Conservation (phyloP, 2,113 vertebrate species). For the Scortum barcoo region DNA sequence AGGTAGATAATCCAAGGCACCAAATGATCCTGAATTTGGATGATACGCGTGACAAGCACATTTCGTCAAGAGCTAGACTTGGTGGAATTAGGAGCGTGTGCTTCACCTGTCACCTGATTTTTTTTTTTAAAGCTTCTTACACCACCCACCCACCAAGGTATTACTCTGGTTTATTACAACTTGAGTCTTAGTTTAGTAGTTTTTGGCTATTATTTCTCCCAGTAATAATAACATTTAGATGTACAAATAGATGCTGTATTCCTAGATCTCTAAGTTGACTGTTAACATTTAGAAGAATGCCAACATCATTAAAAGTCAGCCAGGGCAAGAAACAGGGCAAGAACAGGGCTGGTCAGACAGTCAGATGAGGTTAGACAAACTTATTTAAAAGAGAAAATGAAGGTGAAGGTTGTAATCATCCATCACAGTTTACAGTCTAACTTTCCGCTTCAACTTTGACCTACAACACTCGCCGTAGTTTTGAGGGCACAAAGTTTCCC, state of each 20-base stretch:
- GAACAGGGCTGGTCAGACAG: not conserved
- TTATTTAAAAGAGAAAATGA: not conserved
- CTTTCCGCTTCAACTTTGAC: not conserved
- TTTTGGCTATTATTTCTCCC: not conserved
- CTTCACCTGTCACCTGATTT: slow-evolving; percentile 55
- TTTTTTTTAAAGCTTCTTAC: slow-evolving; percentile 57
- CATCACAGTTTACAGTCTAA: not conserved
- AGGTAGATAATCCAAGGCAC: slow-evolving; percentile 53
- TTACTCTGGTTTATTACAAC: slow-evolving; percentile 17
- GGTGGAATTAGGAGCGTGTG: slow-evolving; percentile 6
- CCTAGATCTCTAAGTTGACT: not conserved
- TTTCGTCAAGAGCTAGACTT: slow-evolving; percentile 25
- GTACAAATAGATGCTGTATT: not conserved
- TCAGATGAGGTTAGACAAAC: not conserved
- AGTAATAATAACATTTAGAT: not conserved
- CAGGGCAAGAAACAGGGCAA: not conserved
- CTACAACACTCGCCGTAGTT: not conserved
- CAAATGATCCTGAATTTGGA: slow-evolving; percentile 55
- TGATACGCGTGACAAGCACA: slow-evolving; percentile 45
- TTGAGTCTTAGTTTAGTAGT: not conserved
- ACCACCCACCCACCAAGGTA: slow-evolving; percentile 26
- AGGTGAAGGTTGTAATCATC: not conserved
- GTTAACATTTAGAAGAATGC: not conserved
- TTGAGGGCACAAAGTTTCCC: not conserved
- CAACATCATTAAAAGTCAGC: not conserved